phyloP scores from a whole-genome alignment of 2,113 vertebrate species.

The Seriola dumerili region DNA sequence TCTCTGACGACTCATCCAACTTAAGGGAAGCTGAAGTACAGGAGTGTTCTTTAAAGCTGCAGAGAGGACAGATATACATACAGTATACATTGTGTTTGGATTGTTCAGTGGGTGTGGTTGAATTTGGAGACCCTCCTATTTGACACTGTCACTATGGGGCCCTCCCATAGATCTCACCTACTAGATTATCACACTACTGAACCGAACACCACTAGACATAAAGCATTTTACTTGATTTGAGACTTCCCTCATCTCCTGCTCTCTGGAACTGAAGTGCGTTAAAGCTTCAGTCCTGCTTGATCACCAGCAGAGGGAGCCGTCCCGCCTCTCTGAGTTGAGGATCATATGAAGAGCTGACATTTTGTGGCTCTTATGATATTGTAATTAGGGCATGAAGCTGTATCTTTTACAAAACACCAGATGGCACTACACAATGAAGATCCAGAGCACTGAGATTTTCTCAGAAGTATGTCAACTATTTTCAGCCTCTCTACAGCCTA shows the following conservation, averaged over 20 bases:
- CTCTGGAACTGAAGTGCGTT: neutral
- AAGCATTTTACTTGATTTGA: neutral
- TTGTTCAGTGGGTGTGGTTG: constrained; percentile 7
- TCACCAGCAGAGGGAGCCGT: constrained; percentile 52
- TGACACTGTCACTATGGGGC: neutral
- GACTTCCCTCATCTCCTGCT: neutral
- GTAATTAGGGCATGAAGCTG: neutral
- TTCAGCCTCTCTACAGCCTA: neutral
- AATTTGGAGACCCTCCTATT: neutral
- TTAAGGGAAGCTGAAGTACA: neutral
- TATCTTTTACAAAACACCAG: constrained; percentile 47
- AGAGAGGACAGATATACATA: neutral
- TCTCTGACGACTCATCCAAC: no score
- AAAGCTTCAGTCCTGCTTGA: neutral
- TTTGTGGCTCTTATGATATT: constrained; percentile 18
- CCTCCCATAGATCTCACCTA: neutral
- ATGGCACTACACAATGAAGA: constrained; percentile 27
- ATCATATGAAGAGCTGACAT: constrained; percentile 44
- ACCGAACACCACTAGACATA: neutral
- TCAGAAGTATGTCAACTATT: constrained; percentile 42
- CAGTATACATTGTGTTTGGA: neutral
- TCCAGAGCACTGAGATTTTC: neutral
- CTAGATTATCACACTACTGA: neutral
- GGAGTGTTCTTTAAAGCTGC: neutral
- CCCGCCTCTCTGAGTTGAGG: neutral